Conservation (phyloP, 2,113 vertebrate species). For the Sylvilagus bachmani region DNA sequence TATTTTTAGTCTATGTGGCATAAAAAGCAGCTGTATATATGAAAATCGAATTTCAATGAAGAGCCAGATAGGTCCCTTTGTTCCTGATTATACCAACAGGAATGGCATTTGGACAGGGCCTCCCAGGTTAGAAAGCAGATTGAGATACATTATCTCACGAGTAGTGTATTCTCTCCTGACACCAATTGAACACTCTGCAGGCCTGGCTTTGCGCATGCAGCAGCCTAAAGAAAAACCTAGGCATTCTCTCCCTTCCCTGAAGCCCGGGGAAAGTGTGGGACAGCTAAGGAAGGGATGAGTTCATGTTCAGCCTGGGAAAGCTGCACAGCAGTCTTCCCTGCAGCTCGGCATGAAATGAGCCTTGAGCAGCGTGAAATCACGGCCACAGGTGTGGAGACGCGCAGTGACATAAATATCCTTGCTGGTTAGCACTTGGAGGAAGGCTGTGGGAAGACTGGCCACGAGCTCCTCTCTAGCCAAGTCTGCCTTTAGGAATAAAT, state of each 20-base stretch:
- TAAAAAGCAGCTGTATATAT: background rate
- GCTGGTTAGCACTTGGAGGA: constrained; percentile 72
- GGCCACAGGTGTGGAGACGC: constrained; percentile 76
- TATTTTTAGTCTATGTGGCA: background rate
- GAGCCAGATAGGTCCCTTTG: background rate
- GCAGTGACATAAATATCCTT: constrained; percentile 79
- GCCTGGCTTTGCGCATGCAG: background rate
- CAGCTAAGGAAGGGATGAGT: constrained; percentile 24
- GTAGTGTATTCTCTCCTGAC: background rate
- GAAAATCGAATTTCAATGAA: background rate
- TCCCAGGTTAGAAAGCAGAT: background rate
- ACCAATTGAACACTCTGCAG: background rate
- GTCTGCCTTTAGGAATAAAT: constrained; percentile 50
- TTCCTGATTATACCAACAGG: background rate
- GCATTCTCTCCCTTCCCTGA: background rate
- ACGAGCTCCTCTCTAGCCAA: constrained; percentile 54
- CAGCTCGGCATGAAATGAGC: constrained; percentile 73
- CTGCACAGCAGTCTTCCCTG: background rate
- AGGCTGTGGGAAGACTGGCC: constrained; percentile 76
- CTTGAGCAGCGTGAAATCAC: constrained; percentile 78
- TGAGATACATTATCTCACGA: background rate
- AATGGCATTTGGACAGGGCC: background rate
- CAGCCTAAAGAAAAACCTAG: background rate
- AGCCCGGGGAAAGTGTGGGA: background rate
- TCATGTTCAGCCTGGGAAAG: constrained; percentile 71